These are phyloP conservation scores for Aleiodes testaceus DNA, from an alignment of 2,888 invertebrate species.

Conservation along the genomic window DNA sequence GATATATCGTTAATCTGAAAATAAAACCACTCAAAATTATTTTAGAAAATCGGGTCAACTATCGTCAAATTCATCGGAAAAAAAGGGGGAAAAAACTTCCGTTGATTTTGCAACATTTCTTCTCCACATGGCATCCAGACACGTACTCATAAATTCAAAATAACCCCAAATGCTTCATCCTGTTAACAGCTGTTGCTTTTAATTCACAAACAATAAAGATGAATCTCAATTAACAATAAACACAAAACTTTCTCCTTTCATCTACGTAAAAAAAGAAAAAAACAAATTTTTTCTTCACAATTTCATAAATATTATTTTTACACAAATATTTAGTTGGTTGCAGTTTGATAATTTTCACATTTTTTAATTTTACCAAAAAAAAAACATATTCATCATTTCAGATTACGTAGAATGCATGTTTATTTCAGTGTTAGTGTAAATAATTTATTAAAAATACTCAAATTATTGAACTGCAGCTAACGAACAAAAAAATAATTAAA, in stretches of 20 bases:
- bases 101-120: slow-evolving; percentile 42
- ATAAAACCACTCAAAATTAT: slow-evolving; percentile 27
- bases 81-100: slow-evolving; percentile 39
- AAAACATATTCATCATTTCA: not conserved
- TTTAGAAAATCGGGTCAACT: slow-evolving; percentile 45
- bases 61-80: slow-evolving; percentile 17
- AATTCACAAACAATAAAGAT: not conserved
- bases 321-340: slow-evolving; percentile 38
- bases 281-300: no score
- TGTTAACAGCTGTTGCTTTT: slow-evolving; percentile 29
- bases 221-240: slow-evolving; percentile 1
- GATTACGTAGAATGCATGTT: slow-evolving; percentile 8
- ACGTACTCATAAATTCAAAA: slow-evolving; percentile 51
- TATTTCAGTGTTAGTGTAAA: slow-evolving; percentile 1
- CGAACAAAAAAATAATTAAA: slow-evolving; percentile 29
- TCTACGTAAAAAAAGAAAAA: no score
- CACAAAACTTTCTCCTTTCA: not conserved
- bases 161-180: slow-evolving; percentile 44
- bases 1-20: not conserved
- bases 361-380: not conserved
- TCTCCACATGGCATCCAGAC: slow-evolving; percentile 50
- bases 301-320: not conserved
- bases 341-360: slow-evolving; percentile 38
- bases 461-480: slow-evolving; percentile 57
- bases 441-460: slow-evolving; percentile 32